Base-by-base conservation (phyloP, 2,113 vertebrate species). In the Phoenicopterus ruber region DNA sequence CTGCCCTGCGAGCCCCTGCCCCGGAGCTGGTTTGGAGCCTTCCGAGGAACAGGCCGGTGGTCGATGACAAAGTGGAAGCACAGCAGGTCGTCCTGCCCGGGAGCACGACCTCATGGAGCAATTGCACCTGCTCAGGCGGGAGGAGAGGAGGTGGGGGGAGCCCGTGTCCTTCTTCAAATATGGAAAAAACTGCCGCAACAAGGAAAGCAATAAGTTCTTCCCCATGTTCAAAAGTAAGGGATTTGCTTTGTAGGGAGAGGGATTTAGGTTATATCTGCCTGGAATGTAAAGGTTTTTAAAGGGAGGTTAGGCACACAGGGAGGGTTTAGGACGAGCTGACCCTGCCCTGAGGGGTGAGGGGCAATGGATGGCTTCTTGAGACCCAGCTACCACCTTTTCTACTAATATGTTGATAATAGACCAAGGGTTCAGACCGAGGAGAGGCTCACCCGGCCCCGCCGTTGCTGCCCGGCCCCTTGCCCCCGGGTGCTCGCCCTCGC, bases 211-310 rank as follows among this genome's bases (percentile, higher is more conserved):
- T 67, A 77, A 91, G 58, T 81, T 81, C 80, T 83, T 86, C 49
- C 31, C 7, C 4, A 0, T 10, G 69, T 55, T 91, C 86, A 82
- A 88, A 91, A 78, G 55, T 14, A 32, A 87, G 57, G 77, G 89
- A 87, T 95, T 93, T 96, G 59, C 59, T 92, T 81, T 93, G 57
- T 65, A 76, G 38, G 69, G 77, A 89, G 47, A 87, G 83, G 74
- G 69, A 94, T 96, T 89, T 58, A 42, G 26, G 65, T 67, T 81
- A 78, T 81, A 78, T 82, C 91, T 86, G 84, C 55, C 47, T 84
- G 91, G 83, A 95, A 76, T 79, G 11, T 46, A 59, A 42, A 89
- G 81, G 89, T 55, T 91, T 90, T 84, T 67, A 32, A n/a, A 47
- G 46, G 54, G 44, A 69, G 49, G 49, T 85, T 57, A 54, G 72